Conservation (phyloP, 2,888 invertebrate genomes). For the Nomada goodeniana region DNA sequence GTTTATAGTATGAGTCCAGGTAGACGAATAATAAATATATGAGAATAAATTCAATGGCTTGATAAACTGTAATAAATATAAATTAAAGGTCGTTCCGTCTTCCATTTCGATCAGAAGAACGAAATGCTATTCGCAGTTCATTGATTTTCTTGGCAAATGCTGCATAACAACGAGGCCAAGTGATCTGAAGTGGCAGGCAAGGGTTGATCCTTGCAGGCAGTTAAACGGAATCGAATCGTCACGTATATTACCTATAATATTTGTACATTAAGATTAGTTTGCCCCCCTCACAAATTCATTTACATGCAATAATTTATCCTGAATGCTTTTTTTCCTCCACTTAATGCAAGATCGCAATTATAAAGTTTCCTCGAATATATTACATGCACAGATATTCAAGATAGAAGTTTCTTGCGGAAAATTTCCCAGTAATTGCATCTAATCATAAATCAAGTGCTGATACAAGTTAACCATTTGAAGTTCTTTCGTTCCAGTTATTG, state of each 20-base stretch:
- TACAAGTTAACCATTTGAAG: background rate
- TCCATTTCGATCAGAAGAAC: slow-evolving; percentile 1
- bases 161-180: slow-evolving; percentile 27
- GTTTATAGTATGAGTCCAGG: background rate
- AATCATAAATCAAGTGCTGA: background rate
- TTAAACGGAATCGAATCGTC: background rate
- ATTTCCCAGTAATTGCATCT: background rate
- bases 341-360: background rate
- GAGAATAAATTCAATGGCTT: background rate
- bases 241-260: background rate
- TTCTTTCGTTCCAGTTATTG: too few species aligned
- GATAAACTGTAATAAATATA: slow-evolving; percentile 1
- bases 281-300: background rate
- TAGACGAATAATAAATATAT: background rate
- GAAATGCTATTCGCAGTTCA: slow-evolving; percentile 10
- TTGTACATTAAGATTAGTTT: background rate
- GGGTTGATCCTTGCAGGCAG: background rate
- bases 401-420: background rate
- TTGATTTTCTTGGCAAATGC: slow-evolving; percentile 21
- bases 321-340: background rate
- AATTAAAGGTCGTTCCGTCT: background rate
- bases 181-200: slow-evolving; percentile 10
- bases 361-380: background rate
- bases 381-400: background rate
- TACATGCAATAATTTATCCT: background rate